A percentile compares a stretch with the other conserved stretches of the same genome.
Evolutionary conservation across 2,888 invertebrate genomes (phyloP).

Genomic region (Acanthococcus lagerstroemiae): DNA sequence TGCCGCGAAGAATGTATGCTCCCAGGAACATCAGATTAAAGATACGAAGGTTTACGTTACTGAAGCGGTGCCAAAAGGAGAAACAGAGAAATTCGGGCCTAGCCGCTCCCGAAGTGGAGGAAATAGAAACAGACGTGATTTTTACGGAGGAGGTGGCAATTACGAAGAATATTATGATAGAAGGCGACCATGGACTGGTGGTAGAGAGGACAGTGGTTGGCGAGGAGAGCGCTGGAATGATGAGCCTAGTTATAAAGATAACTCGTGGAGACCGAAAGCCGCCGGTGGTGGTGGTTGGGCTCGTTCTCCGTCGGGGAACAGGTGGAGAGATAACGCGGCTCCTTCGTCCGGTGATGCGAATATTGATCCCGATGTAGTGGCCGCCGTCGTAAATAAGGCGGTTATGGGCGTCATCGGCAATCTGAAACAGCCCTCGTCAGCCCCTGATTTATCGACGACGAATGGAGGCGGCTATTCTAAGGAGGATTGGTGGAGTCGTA

Average conservation of each 20-base stretch:
- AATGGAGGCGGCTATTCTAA: conserved; percentile 22
- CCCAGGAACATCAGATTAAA: conserved; percentile 88
- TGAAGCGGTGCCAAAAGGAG: conserved; percentile 34
- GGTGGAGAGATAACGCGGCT: conserved; percentile 24
- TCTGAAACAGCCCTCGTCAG: conserved; percentile 29
- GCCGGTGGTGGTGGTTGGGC: conserved; percentile 7
- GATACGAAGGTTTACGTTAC: conserved; percentile 42
- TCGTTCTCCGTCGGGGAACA: conserved; percentile 7
- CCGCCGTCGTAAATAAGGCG: conserved; percentile 34
- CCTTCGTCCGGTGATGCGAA: conserved; percentile 25
- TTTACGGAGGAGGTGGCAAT: conserved; percentile 23
- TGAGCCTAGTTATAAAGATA: conserved; percentile 25
- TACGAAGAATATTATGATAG: conserved; percentile 32
- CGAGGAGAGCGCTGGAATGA: conserved; percentile 32
- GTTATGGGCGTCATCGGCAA: conserved; percentile 34
- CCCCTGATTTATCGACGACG: conserved; percentile 8
- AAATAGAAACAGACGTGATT: conserved; percentile 28
- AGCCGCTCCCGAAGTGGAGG: conserved; percentile 24
- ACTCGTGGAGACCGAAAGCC: conserved; percentile 20
- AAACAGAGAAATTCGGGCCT: conserved; percentile 31
- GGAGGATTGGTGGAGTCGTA: conserved; percentile 27
- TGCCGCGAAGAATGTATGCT: conserved; percentile 79
- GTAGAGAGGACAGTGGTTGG: conserved; percentile 25
- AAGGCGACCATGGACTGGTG: conserved; percentile 27
- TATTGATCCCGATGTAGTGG: conserved; percentile 33